A percentile compares a stretch with the other conserved stretches of the same genome.
These are phyloP conservation scores for Ancistrus triradiatus DNA, from an alignment of 2,113 vertebrate species.

Conservation along the genomic window DNA sequence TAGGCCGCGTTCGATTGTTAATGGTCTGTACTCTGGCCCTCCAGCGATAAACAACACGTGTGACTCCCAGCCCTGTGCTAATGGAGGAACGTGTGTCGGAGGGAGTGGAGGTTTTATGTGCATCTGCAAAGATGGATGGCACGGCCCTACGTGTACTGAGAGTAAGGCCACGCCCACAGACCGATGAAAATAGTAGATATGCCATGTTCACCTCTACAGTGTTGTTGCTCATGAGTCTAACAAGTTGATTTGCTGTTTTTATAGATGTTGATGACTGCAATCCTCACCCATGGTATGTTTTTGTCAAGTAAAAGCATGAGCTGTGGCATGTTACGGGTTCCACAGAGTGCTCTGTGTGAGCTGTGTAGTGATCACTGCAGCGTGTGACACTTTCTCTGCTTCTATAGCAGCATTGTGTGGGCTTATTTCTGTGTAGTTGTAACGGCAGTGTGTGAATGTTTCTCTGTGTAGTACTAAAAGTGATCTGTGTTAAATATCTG, in stretches of 20 bases:
- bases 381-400: background rate
- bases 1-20: too few relatives aligned
- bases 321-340: too few relatives aligned
- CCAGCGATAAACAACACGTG: conserved; percentile 89
- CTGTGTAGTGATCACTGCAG: too few relatives aligned
- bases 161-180: conserved; percentile 68
- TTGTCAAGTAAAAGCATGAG: too few relatives aligned
- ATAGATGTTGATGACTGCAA: conserved; percentile 92
- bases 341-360: too few relatives aligned
- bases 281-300: conserved; percentile 91
- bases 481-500: background rate
- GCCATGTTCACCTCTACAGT: background rate
- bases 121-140: conserved; percentile 95
- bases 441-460: background rate
- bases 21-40: background rate
- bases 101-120: conserved; percentile 84
- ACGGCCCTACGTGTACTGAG: conserved; percentile 84
- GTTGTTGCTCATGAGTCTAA: background rate
- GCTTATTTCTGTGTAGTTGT: too few relatives aligned
- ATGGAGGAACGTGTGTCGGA: conserved; percentile 91
- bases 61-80: conserved; percentile 83
- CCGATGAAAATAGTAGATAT: background rate
- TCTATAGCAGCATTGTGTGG: background rate
- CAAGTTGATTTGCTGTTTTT: conserved; percentile 22
- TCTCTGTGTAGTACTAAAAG: too few relatives aligned